phyloP scores from a whole-genome alignment of 1,140 invertebrate genomes.

The Drosophila athabasca region DNA sequence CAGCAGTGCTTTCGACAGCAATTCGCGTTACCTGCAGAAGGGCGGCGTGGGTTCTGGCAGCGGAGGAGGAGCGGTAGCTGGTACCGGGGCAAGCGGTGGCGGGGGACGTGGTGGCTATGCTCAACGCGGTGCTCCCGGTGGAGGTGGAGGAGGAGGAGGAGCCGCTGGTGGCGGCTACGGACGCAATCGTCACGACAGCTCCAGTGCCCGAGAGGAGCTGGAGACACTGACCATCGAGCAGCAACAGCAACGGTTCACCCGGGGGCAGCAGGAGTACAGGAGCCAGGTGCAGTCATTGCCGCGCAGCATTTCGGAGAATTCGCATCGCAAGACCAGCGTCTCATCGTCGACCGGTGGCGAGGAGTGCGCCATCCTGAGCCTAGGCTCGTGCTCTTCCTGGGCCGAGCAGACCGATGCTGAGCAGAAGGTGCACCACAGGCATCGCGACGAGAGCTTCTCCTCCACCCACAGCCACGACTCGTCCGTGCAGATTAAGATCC shows the following conservation, averaged over 20 bases:
- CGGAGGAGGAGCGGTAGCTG: conserved; percentile 1
- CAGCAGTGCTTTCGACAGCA: conserved; percentile 84
- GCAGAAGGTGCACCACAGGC: conserved; percentile 65
- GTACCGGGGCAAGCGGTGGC: conserved; percentile 20
- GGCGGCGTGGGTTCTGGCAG: conserved; percentile 30
- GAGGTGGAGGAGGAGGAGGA: conserved; percentile 26
- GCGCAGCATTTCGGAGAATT: conserved; percentile 82
- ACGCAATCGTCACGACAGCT: conserved; percentile 77
- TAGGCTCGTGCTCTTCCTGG: conserved; percentile 68
- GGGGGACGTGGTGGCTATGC: conserved; percentile 60
- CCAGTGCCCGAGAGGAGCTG: conserved; percentile 64
- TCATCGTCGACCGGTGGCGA: conserved; percentile 77
- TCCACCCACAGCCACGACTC: conserved; percentile 79
- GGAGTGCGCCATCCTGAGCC: conserved; percentile 24
- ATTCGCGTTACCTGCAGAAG: conserved; percentile 78
- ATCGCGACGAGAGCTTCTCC: conserved; percentile 78
- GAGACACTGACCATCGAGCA: conserved; percentile 27
- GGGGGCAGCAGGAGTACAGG: conserved; percentile 60
- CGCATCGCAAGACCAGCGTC: conserved; percentile 81
- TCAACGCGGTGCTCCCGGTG: conserved; percentile 34
- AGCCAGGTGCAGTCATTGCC: conserved; percentile 60
- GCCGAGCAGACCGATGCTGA: conserved; percentile 81
- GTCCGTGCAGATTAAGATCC: conserved; percentile 77
- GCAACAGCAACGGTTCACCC: conserved; percentile 55
- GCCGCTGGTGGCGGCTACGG: conserved; percentile 58